These are phyloP conservation scores for Atopsyche davidsoni DNA, from an alignment of 1,140 invertebrate species.

Conservation along the genomic window DNA sequence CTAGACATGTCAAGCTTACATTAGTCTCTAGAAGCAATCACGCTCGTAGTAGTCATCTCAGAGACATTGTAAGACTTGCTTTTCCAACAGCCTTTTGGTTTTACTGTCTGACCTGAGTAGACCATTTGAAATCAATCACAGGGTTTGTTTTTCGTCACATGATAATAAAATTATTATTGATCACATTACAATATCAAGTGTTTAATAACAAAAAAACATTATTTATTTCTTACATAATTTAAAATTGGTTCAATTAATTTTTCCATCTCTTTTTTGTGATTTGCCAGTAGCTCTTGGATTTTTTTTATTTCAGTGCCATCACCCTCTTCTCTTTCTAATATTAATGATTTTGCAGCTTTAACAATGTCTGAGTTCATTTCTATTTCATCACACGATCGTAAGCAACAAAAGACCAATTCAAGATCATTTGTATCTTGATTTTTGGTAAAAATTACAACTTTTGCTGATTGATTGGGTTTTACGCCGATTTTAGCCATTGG, in stretches of 20 bases:
- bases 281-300: conserved; percentile 41
- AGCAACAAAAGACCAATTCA: conserved; percentile 40
- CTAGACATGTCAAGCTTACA: too few species aligned
- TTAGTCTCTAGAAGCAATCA: too few species aligned
- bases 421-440: conserved; percentile 42
- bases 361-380: conserved; percentile 46
- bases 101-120: too few species aligned
- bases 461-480: conserved; percentile 53
- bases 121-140: too few species aligned
- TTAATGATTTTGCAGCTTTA: conserved; percentile 48
- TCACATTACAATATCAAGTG: too few species aligned
- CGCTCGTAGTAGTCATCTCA: too few species aligned
- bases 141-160: too few species aligned
- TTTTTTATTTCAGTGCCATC: conserved; percentile 40
- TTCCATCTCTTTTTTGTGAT: conserved; percentile 37
- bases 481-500: conserved; percentile 54
- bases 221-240: conserved; percentile 16
- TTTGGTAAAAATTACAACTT: conserved; percentile 40
- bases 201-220: too few species aligned
- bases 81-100: too few species aligned
- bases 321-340: conserved; percentile 44
- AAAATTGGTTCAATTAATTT: conserved; percentile 31
- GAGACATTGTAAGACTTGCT: too few species aligned
- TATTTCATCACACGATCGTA: conserved; percentile 40
- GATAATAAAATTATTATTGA: too few species aligned